Percentiles rank a stretch among this genome's conserved stretches.
Conservation (phyloP, 2,113 vertebrate species). For the Potamarius usumacintae region DNA sequence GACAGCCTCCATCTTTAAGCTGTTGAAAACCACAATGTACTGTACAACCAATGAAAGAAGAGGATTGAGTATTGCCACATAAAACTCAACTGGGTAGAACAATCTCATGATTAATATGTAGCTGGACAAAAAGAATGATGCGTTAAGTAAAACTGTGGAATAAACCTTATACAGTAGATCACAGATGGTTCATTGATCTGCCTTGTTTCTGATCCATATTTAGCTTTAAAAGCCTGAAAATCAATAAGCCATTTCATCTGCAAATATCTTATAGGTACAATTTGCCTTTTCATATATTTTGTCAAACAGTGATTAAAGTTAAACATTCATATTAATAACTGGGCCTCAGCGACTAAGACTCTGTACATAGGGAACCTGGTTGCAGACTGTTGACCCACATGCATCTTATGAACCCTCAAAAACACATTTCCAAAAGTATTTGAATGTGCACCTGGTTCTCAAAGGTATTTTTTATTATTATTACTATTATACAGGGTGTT, state of each 20-base stretch:
- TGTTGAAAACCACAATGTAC: background rate
- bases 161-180: background rate
- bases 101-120: background rate
- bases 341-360: background rate
- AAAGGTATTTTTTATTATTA: background rate
- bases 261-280: background rate
- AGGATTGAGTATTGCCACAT: background rate
- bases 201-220: background rate
- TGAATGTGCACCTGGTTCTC: background rate
- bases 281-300: background rate
- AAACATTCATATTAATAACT: background rate
- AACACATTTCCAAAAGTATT: background rate
- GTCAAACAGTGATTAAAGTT: background rate
- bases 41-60: background rate
- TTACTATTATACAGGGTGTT: too few relatives aligned
- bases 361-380: background rate
- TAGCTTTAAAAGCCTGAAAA: background rate
- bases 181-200: background rate
- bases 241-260: background rate
- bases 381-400: background rate
- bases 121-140: constrained; percentile 1
- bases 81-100: background rate
- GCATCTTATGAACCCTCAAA: background rate
- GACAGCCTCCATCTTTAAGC: background rate
- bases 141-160: background rate